Base-by-base conservation (phyloP, 2,113 vertebrate species). In the Columba livia region DNA sequence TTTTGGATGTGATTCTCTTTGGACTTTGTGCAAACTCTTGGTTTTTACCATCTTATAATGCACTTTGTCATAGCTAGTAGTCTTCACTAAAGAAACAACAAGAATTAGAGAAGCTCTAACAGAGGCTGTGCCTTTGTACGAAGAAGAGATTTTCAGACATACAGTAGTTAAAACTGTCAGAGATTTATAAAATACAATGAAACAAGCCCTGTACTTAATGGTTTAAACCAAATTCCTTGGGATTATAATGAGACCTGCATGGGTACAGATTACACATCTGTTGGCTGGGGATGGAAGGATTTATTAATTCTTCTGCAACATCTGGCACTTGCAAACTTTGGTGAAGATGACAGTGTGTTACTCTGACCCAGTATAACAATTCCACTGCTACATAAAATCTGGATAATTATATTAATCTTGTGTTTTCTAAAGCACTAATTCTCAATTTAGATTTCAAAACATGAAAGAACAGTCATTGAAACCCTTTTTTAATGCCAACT, bases 251-350 rank as follows among this genome's bases (percentile, higher is more conserved):
- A 93, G 50, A 71, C 15, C 6, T 80, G 50, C 57, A 12, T 4
- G 24, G 24, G 60, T 32, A 77, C 42, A 81, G 71, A 72, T 74
- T 90, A 11, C 32, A 61, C 69, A 93, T 93, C 94, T 97, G 93
- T 42, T 90, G 42, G 26, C 12, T 23, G 20, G 12, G 8, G 5
- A 51, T 29, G 6, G 62, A 11, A 75, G 38, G 64, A 95, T 92
- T 96, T 93, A 71, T 54, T 24, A 4, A 12, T 56, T 89, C 14
- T 66, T 53, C 18, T 88, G 32, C 62, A 86, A 67, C 85, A 94
- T 74, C 88, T 95, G 92, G 17, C 60, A 57, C 79, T 90, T 73
- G 53, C 42, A 77, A 26, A 73, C 4, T 1, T 73, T 88, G 71
- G 64, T 28, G 31, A 50, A 79, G 32, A 67, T 66, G 53, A 50